Base-by-base conservation (phyloP, 2,888 invertebrate genomes). In the Pristionchus arcanus region DNA sequence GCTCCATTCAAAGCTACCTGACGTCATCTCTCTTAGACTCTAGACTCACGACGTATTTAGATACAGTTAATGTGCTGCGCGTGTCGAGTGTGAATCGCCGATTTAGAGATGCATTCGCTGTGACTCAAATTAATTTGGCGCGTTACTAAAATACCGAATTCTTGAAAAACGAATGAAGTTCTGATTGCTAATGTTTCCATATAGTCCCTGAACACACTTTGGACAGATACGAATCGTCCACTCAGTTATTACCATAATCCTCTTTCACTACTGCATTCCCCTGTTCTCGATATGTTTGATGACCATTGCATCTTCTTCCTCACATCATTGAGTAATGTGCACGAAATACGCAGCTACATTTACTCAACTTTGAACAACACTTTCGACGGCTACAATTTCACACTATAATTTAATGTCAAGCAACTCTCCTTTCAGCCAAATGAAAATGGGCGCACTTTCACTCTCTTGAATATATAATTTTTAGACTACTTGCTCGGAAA, bases 231-330 rank as follows among this genome's bases (percentile, higher is more conserved):
- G 31, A 37, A 74, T 74, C 37, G 74, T 74, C 31, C 74, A 74
- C 74, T 74, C 37, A 25, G 37, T 74, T 34, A 74, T 74, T 74
- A 37, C 74, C 74, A 74, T 74, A 74, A 74, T 37, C 37, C 74
- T 74, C 74, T 74, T 37, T 74, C 68, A 31, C 74, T 25, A 74
- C 74, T 21, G 37, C 37, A 74, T 74, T 74, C 42, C 19, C 15
- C 37, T 37, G 74, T 25, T 37, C 21, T 16, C 37, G 42, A 49
- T 49, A 21, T 63, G 63, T 63, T 63, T 11, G 25, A 5, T 59
- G 59, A 9, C 19, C 21, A 74, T 74, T 37, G 37, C 63, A n/a
- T 63, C 63, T 63, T 63, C 63, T 31, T 68, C 28, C 31, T 68
- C 31, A 68, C 31, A 31, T 74, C 37, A 42, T 74, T 74, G 74